Evolutionary conservation across 2,797 vertebrate genomes (phyloP).

Genomic region (Pterois miles): DNA sequence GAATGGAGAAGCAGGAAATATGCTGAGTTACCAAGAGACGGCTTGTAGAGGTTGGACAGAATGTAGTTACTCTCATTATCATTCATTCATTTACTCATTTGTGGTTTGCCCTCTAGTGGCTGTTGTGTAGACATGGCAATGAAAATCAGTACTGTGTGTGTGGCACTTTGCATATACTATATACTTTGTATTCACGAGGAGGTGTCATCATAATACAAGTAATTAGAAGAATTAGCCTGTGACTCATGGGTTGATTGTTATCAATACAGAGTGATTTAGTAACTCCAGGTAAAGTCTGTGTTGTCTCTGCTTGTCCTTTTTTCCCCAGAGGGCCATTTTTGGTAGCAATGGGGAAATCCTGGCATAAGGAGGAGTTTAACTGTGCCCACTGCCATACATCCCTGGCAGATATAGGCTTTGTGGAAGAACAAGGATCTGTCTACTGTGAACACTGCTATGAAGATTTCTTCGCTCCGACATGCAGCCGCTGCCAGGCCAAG

Average conservation of each 20-base stretch:
- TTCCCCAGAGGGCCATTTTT: conserved; percentile 92
- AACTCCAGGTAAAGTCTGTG: neutral
- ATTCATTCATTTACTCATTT: neutral
- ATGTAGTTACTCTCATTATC: neutral
- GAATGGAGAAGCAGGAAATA: neutral
- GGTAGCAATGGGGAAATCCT: conserved; percentile 95
- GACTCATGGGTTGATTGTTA: neutral
- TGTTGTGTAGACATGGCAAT: neutral
- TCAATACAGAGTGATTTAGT: neutral
- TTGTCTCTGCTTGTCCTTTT: neutral
- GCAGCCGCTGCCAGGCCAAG: conserved; percentile 93
- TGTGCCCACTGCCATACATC: conserved; percentile 92
- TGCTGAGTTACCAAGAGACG: neutral
- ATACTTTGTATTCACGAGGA: neutral
- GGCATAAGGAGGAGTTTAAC: conserved; percentile 98
- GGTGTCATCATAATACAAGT: neutral
- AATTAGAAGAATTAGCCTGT: neutral
- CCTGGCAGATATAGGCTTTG: conserved; percentile 94
- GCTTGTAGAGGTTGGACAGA: neutral
- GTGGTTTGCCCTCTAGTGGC: neutral
- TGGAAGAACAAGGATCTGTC: conserved; percentile 91
- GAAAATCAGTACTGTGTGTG: neutral
- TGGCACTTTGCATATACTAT: neutral
- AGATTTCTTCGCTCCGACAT: conserved; percentile 95
- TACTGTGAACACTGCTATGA: conserved; percentile 97